Percentiles rank a stretch among this genome's conserved stretches.
These are phyloP conservation scores for Suncus etruscus DNA, from an alignment of 2,113 vertebrate species.

Conservation along the genomic window DNA sequence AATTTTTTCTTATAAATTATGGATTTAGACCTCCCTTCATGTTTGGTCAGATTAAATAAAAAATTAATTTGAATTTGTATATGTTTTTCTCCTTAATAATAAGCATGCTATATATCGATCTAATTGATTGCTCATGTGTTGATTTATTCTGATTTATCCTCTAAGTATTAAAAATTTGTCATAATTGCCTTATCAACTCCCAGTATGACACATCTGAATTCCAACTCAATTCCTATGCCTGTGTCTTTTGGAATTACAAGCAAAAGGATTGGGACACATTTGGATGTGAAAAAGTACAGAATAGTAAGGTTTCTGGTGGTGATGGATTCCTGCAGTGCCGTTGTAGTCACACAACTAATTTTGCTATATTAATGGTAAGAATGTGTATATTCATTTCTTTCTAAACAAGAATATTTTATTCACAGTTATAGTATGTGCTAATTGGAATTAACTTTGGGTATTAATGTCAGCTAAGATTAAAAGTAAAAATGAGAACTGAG, in stretches of 20 bases:
- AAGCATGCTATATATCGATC: not conserved
- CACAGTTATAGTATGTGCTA: not conserved
- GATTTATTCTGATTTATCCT: conserved; percentile 13
- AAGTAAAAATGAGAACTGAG: not conserved
- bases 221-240: conserved; percentile 81
- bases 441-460: not conserved
- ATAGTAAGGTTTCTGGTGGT: accelerated
- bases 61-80: conserved; percentile 55
- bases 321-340: conserved; percentile 71
- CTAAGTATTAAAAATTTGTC: conserved; percentile 49
- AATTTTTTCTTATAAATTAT: conserved; percentile 23
- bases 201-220: conserved; percentile 36
- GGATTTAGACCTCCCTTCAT: conserved; percentile 1
- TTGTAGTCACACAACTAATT: conserved; percentile 89
- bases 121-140: conserved; percentile 12
- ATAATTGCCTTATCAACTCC: conserved; percentile 51
- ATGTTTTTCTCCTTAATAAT: not conserved
- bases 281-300: conserved; percentile 81
- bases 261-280: conserved; percentile 82
- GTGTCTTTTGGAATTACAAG: conserved; percentile 86
- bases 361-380: conserved; percentile 88
- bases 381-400: not conserved
- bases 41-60: conserved; percentile 30
- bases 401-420: not conserved
- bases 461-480: conserved; percentile 36